Base-by-base conservation (phyloP, 2,113 vertebrate genomes). In the Mystacornis crossleyi region DNA sequence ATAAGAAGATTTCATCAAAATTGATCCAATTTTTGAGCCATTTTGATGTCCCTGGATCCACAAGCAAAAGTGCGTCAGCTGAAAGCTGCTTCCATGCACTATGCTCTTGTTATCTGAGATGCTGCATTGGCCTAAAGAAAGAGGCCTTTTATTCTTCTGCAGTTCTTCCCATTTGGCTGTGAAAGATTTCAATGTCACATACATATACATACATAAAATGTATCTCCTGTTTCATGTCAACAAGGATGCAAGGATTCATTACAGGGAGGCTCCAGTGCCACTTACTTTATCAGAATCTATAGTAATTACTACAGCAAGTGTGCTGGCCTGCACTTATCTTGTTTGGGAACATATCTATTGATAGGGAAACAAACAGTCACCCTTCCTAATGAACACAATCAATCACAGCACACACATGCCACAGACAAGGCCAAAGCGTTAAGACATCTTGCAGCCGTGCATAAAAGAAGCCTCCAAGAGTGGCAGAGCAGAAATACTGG, bases 281-380 rank as follows among this genome's bases (percentile, higher is more conserved):
- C 96, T 93, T 90, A 91, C 95, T 96, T 96, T 97, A 97, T 97
- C 97, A 97, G 95, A 96, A 96, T 92, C 92, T 96, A 69, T 42
- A 18, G 94, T 98, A 98, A 98, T 98, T 98, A 98, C 96, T 58
- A 36, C 18, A 96, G 85, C 93, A 91, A 78, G 77, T 84, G 80
- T 95, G 93, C 95, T 97, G 91, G 91, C 91, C 93, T 64, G 94
- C 87, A 38, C 96, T 97, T 94, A 96, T 94, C 65, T 85, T 96
- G 95, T 97, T 97, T 96, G 94, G 95, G 90, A 95, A 95, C 2
- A 1, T 78, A 93, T 95, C 96, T 95, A 88, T 97, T 95, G 96
- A 97, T 95, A 96, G 95, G 40, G 90, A 95, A 98, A 98, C 97
- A 98, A 98, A 97, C 95, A 96, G 96, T 94, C 97, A 97, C 67